A percentile compares a stretch with the other conserved stretches of the same genome.
Evolutionary conservation across 2,113 vertebrate genomes (phyloP).

Genomic region (Telmatochromis bifrenatus): DNA sequence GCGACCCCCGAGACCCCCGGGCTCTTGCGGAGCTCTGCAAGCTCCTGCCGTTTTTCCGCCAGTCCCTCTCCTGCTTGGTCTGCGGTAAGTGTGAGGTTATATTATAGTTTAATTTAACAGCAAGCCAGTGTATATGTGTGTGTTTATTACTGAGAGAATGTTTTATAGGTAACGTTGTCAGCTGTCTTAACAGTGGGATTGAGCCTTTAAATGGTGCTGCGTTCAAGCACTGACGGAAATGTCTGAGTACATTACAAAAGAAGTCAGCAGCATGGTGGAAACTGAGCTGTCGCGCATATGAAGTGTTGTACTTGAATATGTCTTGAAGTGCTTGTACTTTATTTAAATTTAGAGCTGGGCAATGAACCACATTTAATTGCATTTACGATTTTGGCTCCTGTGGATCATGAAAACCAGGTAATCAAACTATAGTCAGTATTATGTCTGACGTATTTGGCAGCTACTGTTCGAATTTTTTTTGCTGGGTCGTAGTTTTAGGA

Average conservation of each 20-base stretch:
- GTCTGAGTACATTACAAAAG: neutral
- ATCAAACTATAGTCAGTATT: neutral
- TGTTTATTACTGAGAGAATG: neutral
- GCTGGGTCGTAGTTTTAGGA: rapidly evolving
- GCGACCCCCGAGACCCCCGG: conserved; percentile 93
- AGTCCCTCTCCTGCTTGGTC: conserved; percentile 94
- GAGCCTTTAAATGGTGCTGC: conserved; percentile 12
- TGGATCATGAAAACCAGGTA: neutral
- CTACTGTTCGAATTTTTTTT: neutral
- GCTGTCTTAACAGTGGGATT: neutral
- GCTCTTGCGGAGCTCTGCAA: conserved; percentile 90
- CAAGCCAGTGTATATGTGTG: neutral
- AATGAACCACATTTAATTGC: neutral
- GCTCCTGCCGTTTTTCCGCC: conserved; percentile 94
- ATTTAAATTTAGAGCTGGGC: neutral
- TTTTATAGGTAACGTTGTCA: neutral
- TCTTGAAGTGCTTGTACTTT: neutral
- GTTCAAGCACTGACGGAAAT: conserved; percentile 5
- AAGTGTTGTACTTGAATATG: neutral
- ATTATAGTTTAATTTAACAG: neutral
- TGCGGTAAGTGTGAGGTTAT: conserved; percentile 78
- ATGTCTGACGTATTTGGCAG: neutral
- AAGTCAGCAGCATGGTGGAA: neutral
- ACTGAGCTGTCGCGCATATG: neutral
- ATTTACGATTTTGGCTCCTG: neutral